Evolutionary conservation across 2,888 invertebrate genomes (phyloP).

Genomic region (Drosophila differens): DNA sequence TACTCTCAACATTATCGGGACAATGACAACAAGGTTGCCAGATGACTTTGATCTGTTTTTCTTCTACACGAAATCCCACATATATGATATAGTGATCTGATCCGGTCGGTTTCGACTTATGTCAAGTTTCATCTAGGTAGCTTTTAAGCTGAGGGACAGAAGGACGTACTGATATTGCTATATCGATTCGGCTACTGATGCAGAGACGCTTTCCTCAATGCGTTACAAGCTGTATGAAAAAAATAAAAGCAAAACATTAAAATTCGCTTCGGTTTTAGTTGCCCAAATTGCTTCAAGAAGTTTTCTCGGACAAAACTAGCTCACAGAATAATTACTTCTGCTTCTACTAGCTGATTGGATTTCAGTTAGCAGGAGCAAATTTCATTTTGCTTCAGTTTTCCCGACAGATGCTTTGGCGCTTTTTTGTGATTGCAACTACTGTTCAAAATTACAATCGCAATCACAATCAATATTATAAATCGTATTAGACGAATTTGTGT

Average conservation of each 20-base stretch:
- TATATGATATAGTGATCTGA: not conserved
- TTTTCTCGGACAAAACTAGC: not conserved
- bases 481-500: constrained; percentile 54
- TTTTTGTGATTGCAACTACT: not conserved
- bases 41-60: not conserved
- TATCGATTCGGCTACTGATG: too few relatives aligned
- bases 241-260: not conserved
- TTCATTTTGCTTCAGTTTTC: not conserved
- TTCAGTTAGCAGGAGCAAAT: not conserved
- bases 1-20: not conserved
- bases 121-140: not conserved
- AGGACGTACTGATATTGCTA: too few relatives aligned
- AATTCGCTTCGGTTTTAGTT: not conserved
- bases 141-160: not conserved
- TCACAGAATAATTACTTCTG: not conserved
- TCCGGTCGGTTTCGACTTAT: not conserved
- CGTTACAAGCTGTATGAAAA: not conserved
- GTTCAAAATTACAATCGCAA: constrained; percentile 15
- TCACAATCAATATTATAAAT: constrained; percentile 55
- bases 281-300: not conserved
- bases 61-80: too few relatives aligned
- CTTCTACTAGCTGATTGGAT: not conserved
- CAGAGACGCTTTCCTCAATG: not conserved
- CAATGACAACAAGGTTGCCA: not conserved
- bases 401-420: not conserved